phyloP scores from a whole-genome alignment of 2,113 vertebrate species.

The Chelonoidis abingdonii region DNA sequence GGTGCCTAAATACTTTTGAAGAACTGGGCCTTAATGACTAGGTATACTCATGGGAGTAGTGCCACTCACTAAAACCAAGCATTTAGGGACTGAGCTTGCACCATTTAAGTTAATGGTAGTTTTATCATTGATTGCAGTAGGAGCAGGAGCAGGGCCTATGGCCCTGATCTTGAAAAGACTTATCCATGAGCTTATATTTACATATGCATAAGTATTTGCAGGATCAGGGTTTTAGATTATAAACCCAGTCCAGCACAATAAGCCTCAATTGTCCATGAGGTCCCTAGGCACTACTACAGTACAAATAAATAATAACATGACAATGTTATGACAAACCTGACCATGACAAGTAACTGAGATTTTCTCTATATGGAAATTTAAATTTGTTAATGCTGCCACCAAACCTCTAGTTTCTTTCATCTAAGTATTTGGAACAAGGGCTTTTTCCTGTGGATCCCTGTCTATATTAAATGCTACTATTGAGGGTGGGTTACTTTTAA shows the following conservation, averaged over 20 bases:
- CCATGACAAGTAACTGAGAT: background rate
- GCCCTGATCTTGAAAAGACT: background rate
- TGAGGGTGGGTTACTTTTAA: background rate
- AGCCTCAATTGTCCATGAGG: no score
- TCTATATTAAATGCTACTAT: background rate
- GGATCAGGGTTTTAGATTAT: background rate
- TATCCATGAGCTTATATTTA: background rate
- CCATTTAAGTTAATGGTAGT: background rate
- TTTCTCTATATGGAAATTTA: background rate
- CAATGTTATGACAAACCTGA: background rate
- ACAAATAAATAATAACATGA: no score
- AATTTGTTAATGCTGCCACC: background rate
- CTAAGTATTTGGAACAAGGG: background rate
- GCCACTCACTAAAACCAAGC: background rate
- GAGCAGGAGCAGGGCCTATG: background rate
- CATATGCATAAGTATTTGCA: background rate
- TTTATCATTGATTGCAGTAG: background rate
- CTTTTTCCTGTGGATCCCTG: background rate
- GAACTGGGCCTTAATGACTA: conserved; percentile 53
- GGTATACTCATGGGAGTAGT: conserved; percentile 14
- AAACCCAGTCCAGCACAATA: no score
- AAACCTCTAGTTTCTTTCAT: background rate
- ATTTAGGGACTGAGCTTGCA: background rate
- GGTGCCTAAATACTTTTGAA: conserved; percentile 35
- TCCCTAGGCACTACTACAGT: no score